phyloP scores from a whole-genome alignment of 37 sponge, comb jelly and placozoan genomes.

The Crambe crambe region DNA sequence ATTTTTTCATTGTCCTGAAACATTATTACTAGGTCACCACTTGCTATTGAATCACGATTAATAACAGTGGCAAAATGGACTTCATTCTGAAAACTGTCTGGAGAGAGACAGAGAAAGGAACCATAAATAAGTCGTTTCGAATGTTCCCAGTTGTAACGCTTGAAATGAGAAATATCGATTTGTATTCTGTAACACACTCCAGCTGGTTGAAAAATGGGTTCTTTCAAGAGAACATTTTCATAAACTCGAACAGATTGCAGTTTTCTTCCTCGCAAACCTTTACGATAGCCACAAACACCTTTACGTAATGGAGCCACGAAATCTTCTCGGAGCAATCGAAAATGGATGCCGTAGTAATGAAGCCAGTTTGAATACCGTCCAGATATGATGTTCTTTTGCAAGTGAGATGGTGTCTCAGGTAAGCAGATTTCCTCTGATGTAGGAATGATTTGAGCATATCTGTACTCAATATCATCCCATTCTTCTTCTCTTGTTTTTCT shows the following conservation, averaged over 20 bases:
- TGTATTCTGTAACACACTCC: slow-evolving; percentile 62
- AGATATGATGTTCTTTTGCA: slow-evolving; percentile 52
- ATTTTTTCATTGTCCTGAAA: slow-evolving; percentile 34
- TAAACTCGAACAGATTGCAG: slow-evolving; percentile 68
- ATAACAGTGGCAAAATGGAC: slow-evolving; percentile 74
- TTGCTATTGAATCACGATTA: slow-evolving; percentile 57
- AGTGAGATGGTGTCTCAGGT: slow-evolving; percentile 9
- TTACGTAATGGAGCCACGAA: slow-evolving; percentile 81
- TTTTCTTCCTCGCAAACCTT: slow-evolving; percentile 23
- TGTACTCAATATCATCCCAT: slow-evolving; percentile 58
- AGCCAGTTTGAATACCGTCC: slow-evolving; percentile 68
- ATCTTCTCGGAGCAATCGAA: slow-evolving; percentile 87
- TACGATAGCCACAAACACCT: slow-evolving; percentile 59
- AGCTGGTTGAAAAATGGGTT: slow-evolving; percentile 26
- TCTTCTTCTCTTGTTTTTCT: background rate
- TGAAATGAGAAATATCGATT: slow-evolving; percentile 44
- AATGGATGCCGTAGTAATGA: slow-evolving; percentile 85
- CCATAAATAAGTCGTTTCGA: slow-evolving; percentile 83
- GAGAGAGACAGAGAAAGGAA: slow-evolving; percentile 79
- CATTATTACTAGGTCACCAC: slow-evolving; percentile 38
- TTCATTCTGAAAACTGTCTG: slow-evolving; percentile 23
- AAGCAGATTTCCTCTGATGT: slow-evolving; percentile 42
- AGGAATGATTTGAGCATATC: slow-evolving; percentile 49
- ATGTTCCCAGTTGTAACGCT: too few relatives aligned
- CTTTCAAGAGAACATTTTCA: slow-evolving; percentile 35